phyloP scores from a whole-genome alignment of 2,888 invertebrate species.

The Orthosia incerta region DNA sequence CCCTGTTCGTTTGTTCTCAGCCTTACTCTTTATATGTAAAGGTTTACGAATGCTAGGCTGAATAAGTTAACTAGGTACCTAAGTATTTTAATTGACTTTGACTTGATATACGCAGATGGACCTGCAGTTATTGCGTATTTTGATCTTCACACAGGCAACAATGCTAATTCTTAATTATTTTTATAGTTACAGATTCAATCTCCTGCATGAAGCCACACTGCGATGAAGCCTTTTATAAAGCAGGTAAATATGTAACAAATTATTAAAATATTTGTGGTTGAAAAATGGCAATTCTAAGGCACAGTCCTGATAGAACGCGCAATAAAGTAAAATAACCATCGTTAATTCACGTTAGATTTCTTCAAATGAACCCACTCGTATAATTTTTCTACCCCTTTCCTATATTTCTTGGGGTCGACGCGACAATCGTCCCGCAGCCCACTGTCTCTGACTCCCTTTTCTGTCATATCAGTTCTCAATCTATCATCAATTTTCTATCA shows the following conservation, averaged over 20 bases:
- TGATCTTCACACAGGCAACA: background rate
- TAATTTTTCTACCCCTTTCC: too few species aligned
- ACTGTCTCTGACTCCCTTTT: too few species aligned
- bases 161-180: background rate
- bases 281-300: background rate
- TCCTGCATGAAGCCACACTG: conserved; percentile 65
- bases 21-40: background rate
- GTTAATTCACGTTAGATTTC: too few species aligned
- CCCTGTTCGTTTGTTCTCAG: background rate
- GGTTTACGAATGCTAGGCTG: background rate
- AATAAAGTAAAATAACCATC: background rate
- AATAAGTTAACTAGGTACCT: background rate
- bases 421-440: too few species aligned
- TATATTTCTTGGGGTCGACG: too few species aligned
- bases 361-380: too few species aligned
- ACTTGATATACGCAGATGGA: background rate
- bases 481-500: too few species aligned
- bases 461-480: too few species aligned
- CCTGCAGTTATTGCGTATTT: background rate
- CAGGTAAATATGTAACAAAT: conserved; percentile 72
- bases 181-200: conserved; percentile 53
- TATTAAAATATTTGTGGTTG: background rate
- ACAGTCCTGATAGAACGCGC: background rate
- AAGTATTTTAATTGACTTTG: background rate
- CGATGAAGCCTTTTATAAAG: conserved; percentile 84